These are phyloP conservation scores for Triplophysa yarkandensis DNA, from an alignment of 2,797 vertebrate genomes.

Conservation along the genomic window DNA sequence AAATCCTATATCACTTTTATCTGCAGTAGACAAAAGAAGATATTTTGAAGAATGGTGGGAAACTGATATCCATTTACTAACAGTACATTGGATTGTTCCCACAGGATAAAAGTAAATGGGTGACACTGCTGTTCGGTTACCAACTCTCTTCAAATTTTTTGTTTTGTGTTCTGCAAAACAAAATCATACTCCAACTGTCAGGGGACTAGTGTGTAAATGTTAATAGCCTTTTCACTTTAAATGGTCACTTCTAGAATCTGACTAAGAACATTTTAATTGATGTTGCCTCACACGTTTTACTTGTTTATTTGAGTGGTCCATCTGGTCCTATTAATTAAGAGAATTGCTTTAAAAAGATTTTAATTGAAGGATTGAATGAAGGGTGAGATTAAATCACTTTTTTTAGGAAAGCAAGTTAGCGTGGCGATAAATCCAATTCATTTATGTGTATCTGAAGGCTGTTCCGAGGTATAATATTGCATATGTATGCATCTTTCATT, in stretches of 20 bases:
- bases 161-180: too few species aligned
- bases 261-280: background rate
- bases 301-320: background rate
- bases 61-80: too few species aligned
- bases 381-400: background rate
- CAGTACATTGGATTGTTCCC: too few species aligned
- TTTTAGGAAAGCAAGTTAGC: background rate
- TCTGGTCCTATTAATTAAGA: background rate
- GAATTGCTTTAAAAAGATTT: background rate
- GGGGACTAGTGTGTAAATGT: too few species aligned
- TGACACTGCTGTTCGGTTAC: too few species aligned
- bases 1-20: too few species aligned
- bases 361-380: constrained; percentile 3
- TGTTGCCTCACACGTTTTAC: background rate
- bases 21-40: too few species aligned
- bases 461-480: background rate
- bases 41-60: too few species aligned
- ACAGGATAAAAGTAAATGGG: too few species aligned
- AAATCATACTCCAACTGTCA: too few species aligned
- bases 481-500: background rate
- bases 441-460: constrained; percentile 3
- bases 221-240: too few species aligned
- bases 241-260: background rate
- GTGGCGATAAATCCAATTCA: background rate
- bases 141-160: too few species aligned